Evolutionary conservation across 2,797 vertebrate genomes (phyloP), one percentile per base, ranked within the genome.

Genomic region (Helicolenus hilgendorfi): DNA sequence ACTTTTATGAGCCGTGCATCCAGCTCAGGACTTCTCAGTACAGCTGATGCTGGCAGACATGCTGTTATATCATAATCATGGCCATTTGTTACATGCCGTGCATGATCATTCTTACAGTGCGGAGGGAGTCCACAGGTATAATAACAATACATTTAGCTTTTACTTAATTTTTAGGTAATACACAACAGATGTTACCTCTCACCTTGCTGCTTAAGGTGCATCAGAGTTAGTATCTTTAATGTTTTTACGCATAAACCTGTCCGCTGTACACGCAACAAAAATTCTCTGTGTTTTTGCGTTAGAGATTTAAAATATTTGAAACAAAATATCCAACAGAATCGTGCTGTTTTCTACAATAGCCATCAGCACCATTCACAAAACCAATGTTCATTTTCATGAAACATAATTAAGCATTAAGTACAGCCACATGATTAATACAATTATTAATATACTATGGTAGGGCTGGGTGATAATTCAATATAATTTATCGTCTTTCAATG

Each of bases 181-280:
- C 0, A 65, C 18, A 0, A n/a, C 14, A 14, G 58, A 60, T 22
- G 20, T 14, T 0, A 24, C 0, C 20, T 14, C n/a, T 36, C 45
- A 26, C 6, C 22, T 2, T 35, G 56, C 10, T 31, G 11, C 53
- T 78, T 71, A 0, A n/a, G 11, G 58, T 63, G 31, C 18, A 22
- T 29, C 20, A 27, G 24, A 71, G 59, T 1, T 41, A 24, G 27
- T n/a, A 14, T 45, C 7, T 29, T 0, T 56, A 18, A 7, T 6
- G 22, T 67, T 7, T 72, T 70, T 7, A 35, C 11, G 11, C 4
- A 31, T 20, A 27, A 60, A 49, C 15, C 1, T 24, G 14, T 11
- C 2, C 4, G 58, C 9, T 45, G 60, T 31, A 31, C 59, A 83
- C 4, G 38, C 45, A 59, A 29, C 24, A 81, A 10, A 22, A 55